Evolutionary conservation across 2,888 invertebrate genomes (phyloP).

Genomic region (Ectemnius cavifrons): DNA sequence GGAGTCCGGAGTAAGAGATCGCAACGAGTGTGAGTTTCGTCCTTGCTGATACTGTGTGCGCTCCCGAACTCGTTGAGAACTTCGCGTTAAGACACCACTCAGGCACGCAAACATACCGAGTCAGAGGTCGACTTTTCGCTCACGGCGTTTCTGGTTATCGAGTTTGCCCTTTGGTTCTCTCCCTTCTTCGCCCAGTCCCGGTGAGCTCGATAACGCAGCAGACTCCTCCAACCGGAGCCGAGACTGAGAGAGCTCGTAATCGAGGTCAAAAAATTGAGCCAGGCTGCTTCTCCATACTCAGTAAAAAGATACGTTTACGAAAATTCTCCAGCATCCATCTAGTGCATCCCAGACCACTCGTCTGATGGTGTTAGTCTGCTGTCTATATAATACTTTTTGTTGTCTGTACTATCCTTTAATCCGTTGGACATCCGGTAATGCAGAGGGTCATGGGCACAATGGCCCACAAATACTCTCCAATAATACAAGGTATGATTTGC

Average conservation of each 20-base stretch:
- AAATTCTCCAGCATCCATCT: too few species aligned
- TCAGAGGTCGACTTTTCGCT: slow-evolving; percentile 38
- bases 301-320: not conserved
- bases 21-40: slow-evolving; percentile 18
- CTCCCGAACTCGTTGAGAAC: slow-evolving; percentile 18
- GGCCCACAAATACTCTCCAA: not conserved
- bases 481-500: not conserved
- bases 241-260: slow-evolving; percentile 15
- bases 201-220: slow-evolving; percentile 33
- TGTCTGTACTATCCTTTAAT: not conserved
- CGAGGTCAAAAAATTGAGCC: slow-evolving; percentile 18
- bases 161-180: slow-evolving; percentile 44
- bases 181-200: slow-evolving; percentile 15
- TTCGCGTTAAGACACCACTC: slow-evolving; percentile 10
- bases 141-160: slow-evolving; percentile 48
- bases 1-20: slow-evolving; percentile 28
- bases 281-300: not conserved
- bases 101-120: slow-evolving; percentile 14
- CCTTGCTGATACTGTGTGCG: slow-evolving; percentile 36
- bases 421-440: not conserved
- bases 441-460: not conserved
- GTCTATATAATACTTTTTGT: too few species aligned
- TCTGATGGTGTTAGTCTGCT: too few species aligned
- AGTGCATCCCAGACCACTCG: too few species aligned
- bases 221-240: not conserved